These are phyloP conservation scores for Antidorcas marsupialis DNA, from an alignment of 2,113 vertebrate species.

Conservation along the genomic window DNA sequence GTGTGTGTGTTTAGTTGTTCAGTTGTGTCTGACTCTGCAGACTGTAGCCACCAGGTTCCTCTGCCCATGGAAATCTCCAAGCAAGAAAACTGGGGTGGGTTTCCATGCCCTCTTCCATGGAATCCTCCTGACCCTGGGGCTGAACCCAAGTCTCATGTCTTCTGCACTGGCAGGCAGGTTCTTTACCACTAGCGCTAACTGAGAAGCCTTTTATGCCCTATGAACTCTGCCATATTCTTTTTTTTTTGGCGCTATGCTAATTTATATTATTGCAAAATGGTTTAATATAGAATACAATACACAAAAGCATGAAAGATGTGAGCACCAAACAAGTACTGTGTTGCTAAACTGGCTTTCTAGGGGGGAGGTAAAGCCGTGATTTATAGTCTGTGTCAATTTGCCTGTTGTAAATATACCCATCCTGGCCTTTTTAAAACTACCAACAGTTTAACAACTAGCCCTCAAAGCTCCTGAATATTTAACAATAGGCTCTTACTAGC, in stretches of 20 bases:
- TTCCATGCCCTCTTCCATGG: background rate
- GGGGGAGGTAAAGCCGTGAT: too few species aligned
- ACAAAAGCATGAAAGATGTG: background rate
- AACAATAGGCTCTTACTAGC: background rate
- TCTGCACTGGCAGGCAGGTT: background rate
- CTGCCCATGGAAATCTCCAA: background rate
- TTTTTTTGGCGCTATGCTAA: background rate
- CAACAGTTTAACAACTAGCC: background rate
- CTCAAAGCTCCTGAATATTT: background rate
- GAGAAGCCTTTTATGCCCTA: background rate
- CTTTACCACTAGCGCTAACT: background rate
- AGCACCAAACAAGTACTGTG: background rate
- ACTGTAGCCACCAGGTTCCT: background rate
- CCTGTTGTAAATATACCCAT: background rate
- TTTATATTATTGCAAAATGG: background rate
- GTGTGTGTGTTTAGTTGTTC: background rate
- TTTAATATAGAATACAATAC: background rate
- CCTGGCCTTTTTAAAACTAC: background rate
- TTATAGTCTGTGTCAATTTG: background rate
- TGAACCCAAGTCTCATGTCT: background rate
- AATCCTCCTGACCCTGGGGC: background rate
- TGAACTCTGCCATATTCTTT: background rate
- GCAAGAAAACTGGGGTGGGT: background rate
- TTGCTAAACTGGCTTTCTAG: background rate
- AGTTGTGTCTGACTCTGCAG: background rate